Evolutionary conservation across 2,113 vertebrate species (phyloP).

Genomic region (Heliornis fulica): DNA sequence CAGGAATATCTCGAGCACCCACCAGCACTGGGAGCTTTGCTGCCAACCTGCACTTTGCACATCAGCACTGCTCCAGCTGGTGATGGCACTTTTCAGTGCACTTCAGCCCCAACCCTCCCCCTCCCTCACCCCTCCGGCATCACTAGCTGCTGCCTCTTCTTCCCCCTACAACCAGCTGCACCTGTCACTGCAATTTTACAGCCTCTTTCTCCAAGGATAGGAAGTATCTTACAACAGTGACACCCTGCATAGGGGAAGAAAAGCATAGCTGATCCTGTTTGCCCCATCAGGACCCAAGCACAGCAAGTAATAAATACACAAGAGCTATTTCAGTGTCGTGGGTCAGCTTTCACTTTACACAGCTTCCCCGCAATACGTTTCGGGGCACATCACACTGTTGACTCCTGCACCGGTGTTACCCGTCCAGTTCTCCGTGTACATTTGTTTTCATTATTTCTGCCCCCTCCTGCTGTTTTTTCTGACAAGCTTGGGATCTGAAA

Average conservation of each 20-base stretch:
- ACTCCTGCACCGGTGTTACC: not conserved
- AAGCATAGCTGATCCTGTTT: not conserved
- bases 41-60: not conserved
- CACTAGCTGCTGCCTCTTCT: not conserved
- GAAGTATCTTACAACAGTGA: not conserved
- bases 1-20: not conserved
- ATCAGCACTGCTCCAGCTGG: not conserved
- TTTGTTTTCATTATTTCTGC: slow-evolving; percentile 49
- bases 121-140: not conserved
- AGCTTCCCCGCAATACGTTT: not conserved
- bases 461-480: slow-evolving; percentile 38
- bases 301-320: not conserved
- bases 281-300: not conserved
- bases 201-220: not conserved
- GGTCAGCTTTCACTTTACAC: not conserved
- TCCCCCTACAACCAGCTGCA: not conserved
- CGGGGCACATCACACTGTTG: not conserved
- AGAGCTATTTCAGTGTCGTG: not conserved
- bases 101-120: not conserved
- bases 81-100: not conserved
- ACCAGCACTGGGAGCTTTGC: not conserved
- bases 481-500: not conserved
- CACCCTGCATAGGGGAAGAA: not conserved
- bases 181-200: not conserved
- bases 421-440: not conserved